Base-by-base conservation (phyloP, 2,113 vertebrate species). In the Alethe castanea region DNA sequence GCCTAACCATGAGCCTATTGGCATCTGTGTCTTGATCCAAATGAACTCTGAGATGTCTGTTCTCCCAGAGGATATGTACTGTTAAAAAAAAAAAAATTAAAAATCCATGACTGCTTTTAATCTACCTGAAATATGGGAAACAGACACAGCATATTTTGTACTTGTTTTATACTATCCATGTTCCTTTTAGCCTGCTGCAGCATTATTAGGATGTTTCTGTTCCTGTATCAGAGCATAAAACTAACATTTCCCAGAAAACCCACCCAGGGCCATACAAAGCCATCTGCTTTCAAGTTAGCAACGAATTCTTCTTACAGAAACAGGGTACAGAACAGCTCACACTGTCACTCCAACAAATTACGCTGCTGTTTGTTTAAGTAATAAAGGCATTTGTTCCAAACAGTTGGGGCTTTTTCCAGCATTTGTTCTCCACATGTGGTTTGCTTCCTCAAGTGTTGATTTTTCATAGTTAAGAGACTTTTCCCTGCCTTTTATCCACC, bases 361-460 rank as follows among this genome's bases (percentile, higher is more conserved):
- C 0, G 0, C 71, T 80, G 56, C 47, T 96, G 84, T 95, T 95
- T 96, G 82, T 91, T 85, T 80, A 92, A 96, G 76, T 81, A 94
- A 92, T 91, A 83, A 73, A 85, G 29, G 82, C 91, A 86, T 82
- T 95, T 91, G 69, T 95, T 96, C 94, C 95, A 79, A 90, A 88
- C 79, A 61, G 80, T 54, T 74, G 59, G 54, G 28, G 1, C 15
- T 78, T 88, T 78, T 91, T 57, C 92, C 90, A 97, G 86, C 85
- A 92, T 96, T 95, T 95, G 91, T 92, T 87, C 73, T 45, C 93
- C 90, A 97, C 69, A 96, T 96, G 88, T 92, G 86, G 76, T 92
- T 95, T 93, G 88, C 90, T 88, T 96, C 90, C 90, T 92, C 65
- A 33, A 93, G 86, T 96, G 92, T 90, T 96, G 94, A 95, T 92